Base-by-base conservation (phyloP, 2,113 vertebrate genomes). In the Neolamprologus brichardi region DNA sequence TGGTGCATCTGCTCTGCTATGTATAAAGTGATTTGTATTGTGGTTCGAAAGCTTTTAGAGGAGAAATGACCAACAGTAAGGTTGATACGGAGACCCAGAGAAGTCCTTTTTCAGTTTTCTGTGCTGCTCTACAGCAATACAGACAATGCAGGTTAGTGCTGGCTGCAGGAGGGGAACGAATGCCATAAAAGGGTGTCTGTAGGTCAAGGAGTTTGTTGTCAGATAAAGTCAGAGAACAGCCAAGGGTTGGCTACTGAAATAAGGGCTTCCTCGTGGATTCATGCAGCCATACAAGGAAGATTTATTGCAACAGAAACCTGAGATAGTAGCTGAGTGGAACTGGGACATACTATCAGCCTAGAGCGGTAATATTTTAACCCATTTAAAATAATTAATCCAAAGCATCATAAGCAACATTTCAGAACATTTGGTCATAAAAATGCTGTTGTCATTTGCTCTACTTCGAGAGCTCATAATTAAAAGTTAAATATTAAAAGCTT, bases 131-230 rank as follows among this genome's bases (percentile, higher is more conserved):
- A 51, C 62, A 64, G 62, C 51, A 30, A 67, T 81, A 84, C 41
- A 54, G 58, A 79, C 81, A 82, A 41, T 77, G 8, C 25, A 88
- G 84, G 78, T 90, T 78, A 51, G 83, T 20, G 83, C 77, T 75
- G 92, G 91, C 81, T 91, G 72, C 90, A 52, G 91, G 52, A 12
- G 77, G 85, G 72, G 85, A 87, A 82, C 85, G 83, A 87, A 91
- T 90, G 87, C 84, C 92, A 84, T 93, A 92, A 91, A 1, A 0
- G 70, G 85, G 89, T 86, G 89, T 82, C 83, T 92, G 91, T 87
- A 94, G 93, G 93, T 97, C 85, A 91, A 81, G 67, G 92, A 89
- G 89, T 82, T 87, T 60, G 91, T 86, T 95, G 95, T 94, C 92
- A 91, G 94, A 93, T 90, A 92, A 92, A 95, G 94, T 91, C 88